phyloP scores from a whole-genome alignment of 2,888 invertebrate species.

The Patella ulyssiponensis region DNA sequence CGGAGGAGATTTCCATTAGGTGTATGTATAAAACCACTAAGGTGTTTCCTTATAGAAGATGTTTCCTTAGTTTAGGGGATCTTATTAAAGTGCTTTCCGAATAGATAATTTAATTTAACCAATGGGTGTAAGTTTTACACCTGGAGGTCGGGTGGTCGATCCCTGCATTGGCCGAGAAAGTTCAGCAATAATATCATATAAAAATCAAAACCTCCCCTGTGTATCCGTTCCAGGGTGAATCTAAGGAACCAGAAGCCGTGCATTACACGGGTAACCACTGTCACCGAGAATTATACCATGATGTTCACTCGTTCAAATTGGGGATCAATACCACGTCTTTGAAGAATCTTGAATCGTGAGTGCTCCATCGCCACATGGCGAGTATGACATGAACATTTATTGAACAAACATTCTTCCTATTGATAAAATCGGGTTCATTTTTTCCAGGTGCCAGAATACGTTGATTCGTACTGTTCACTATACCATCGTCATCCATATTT shows the following conservation, averaged over 20 bases:
- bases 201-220: no score
- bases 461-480: background rate
- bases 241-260: background rate
- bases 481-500: background rate
- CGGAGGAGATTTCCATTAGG: no score
- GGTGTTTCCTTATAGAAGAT: no score
- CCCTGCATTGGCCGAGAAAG: no score
- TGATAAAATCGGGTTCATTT: background rate
- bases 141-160: no score
- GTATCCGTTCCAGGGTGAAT: background rate
- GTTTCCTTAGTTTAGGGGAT: no score
- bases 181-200: no score
- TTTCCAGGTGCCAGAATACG: background rate
- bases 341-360: background rate
- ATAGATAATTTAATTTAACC: no score
- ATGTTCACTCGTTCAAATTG: slow-evolving; percentile 1
- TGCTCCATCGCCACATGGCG: background rate
- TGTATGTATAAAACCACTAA: no score
- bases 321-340: background rate
- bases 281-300: background rate
- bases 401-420: background rate
- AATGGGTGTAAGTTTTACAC: no score
- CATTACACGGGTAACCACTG: background rate
- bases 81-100: no score
- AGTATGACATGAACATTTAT: background rate